Evolutionary conservation across 2,797 vertebrate species (phyloP).

Genomic region (Sylvilagus floridanus): DNA sequence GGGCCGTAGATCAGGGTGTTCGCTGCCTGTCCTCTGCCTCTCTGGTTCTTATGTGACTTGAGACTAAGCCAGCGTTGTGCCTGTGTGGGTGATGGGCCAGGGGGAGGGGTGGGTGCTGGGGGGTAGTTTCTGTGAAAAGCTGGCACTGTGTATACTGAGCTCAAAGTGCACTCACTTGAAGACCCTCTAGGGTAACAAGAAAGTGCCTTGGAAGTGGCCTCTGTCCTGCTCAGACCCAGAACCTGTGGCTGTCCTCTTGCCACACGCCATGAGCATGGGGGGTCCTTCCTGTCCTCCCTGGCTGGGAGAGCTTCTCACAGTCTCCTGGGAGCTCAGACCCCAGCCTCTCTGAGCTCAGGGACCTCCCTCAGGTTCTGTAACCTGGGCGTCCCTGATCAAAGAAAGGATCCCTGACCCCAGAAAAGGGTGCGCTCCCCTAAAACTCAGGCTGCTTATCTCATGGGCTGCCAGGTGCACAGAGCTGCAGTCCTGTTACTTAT

Average conservation of each 20-base stretch:
- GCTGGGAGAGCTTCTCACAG: not conserved
- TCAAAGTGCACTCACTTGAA: not conserved
- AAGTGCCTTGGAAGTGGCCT: not conserved
- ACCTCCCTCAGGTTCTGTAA: not conserved
- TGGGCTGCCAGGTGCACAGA: too few relatives aligned
- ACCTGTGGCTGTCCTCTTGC: not conserved
- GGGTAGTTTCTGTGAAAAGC: not conserved
- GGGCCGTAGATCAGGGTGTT: not conserved
- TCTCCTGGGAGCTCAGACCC: not conserved
- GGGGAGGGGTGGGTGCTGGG: not conserved
- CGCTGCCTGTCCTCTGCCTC: not conserved
- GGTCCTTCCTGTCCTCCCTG: not conserved
- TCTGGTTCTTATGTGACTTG: not conserved
- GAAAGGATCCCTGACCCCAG: not conserved
- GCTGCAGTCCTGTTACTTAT: not conserved
- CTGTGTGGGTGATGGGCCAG: not conserved
- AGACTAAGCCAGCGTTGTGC: not conserved
- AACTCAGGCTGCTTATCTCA: not conserved
- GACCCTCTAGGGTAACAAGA: not conserved
- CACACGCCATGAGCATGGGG: fast-evolving
- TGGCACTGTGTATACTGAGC: not conserved
- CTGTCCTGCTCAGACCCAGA: not conserved
- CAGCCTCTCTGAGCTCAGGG: not conserved
- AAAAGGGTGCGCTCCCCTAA: not conserved
- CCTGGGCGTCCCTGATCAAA: not conserved